A percentile compares a stretch with the other conserved stretches of the same genome.
Conservation (phyloP, 2,113 vertebrate species). For the Fulmarus glacialis region DNA sequence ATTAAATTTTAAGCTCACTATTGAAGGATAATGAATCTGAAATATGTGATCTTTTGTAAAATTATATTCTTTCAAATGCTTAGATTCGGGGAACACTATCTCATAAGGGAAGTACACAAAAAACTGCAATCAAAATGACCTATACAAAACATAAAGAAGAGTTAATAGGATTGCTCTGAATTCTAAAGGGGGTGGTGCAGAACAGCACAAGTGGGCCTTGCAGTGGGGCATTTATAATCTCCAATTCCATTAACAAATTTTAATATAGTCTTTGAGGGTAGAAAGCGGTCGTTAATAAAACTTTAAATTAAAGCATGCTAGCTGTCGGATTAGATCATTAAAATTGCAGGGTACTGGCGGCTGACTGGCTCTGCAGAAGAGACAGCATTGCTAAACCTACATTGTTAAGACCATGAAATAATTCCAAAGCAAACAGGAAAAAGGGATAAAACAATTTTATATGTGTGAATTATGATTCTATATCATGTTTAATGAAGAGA, state of each 20-base stretch:
- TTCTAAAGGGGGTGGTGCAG: slow-evolving; percentile 38
- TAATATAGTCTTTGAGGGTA: slow-evolving; percentile 69
- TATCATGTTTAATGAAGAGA: slow-evolving; percentile 66
- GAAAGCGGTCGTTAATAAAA: slow-evolving; percentile 73
- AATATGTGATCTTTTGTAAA: slow-evolving; percentile 50
- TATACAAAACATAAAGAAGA: slow-evolving; percentile 62
- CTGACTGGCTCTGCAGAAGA: slow-evolving; percentile 25
- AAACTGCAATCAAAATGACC: slow-evolving; percentile 51
- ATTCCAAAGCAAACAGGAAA: slow-evolving; percentile 66
- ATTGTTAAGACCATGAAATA: not conserved
- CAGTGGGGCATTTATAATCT: slow-evolving; percentile 60
- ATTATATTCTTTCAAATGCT: slow-evolving; percentile 23
- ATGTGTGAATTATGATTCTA: slow-evolving; percentile 43
- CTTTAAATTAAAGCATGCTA: slow-evolving; percentile 70
- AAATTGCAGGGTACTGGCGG: slow-evolving; percentile 62
- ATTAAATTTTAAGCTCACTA: slow-evolving; percentile 34
- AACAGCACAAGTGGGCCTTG: slow-evolving; percentile 38
- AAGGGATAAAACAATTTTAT: slow-evolving; percentile 54
- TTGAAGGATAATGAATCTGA: slow-evolving; percentile 39
- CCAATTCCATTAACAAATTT: slow-evolving; percentile 68
- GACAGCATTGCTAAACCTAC: slow-evolving; percentile 13
- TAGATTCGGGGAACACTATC: not conserved
- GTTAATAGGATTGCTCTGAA: slow-evolving; percentile 64
- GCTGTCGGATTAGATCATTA: slow-evolving; percentile 67
- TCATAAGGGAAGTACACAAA: slow-evolving; percentile 51